Base-by-base conservation (phyloP, 2,113 vertebrate species). In the Gymnobelideus leadbeateri region DNA sequence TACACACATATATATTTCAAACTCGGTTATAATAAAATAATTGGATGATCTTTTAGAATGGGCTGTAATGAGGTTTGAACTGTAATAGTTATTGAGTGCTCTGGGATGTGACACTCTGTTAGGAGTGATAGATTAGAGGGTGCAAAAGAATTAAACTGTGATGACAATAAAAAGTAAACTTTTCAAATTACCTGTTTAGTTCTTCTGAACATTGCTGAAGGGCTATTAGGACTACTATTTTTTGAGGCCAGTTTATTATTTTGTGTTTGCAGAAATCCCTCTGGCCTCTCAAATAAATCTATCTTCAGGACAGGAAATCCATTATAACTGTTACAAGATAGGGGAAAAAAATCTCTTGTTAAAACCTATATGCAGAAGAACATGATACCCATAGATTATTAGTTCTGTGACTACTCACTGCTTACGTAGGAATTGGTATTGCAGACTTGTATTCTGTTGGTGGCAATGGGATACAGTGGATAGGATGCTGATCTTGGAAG, bases 181-280 rank as follows among this genome's bases (percentile, higher is more conserved):
- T 5, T 93, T 96, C 23, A 93, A 98, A 97, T 97, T 97, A 99
- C 99, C 99, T 99, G 99, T 98, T 99, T 99, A 94, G 99, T 99
- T 98, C 99, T 99, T 96, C 99, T 99, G 97, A 99, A 99, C 98
- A 99, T 99, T 28, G 99, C 99, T 0, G 99, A 99, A 8, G 99
- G 99, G 95, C 99, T 99, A 97, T 99, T 99, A 16, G 99, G 99
- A 98, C 99, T 99, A 98, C 98, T 99, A 98, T 99, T 99, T 97
- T 99, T 99, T 61, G 99, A 98, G 94, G 99, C 98, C 68, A 99
- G 95, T 93, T 98, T 99, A 96, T 97, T 98, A 54, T 98, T 99
- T 93, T 96, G 98, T 95, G 98, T 97, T 97, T 97, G 98, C 23
- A 99, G 97, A 96, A 99, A 98, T 93, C 98, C 99, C 96, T 99